Evolutionary conservation across 2,888 invertebrate genomes (phyloP).

Genomic region (Carterocephalus palaemon): DNA sequence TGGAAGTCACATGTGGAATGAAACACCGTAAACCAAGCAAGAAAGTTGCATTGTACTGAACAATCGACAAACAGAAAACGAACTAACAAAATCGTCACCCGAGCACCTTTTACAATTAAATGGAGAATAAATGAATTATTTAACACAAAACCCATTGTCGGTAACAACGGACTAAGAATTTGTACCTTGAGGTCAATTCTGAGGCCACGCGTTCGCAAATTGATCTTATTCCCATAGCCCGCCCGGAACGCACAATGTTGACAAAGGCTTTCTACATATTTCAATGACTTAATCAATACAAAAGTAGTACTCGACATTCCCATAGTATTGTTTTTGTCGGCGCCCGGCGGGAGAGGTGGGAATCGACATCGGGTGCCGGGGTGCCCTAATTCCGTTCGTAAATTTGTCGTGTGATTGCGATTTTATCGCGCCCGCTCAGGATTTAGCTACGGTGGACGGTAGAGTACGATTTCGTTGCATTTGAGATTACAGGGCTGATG

Average conservation of each 20-base stretch:
- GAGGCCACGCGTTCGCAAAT: slow-evolving; percentile 70
- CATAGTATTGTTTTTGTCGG: slow-evolving; percentile 70
- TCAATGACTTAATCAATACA: slow-evolving; percentile 77
- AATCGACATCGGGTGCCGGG: slow-evolving; percentile 69
- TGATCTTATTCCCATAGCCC: slow-evolving; percentile 74
- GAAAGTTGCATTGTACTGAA: no score
- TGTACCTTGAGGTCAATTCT: slow-evolving; percentile 53
- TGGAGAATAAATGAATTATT: slow-evolving; percentile 63
- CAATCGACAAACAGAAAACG: neutral
- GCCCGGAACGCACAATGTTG: slow-evolving; percentile 59
- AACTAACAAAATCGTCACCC: slow-evolving; percentile 1
- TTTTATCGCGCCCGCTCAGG: slow-evolving; percentile 72
- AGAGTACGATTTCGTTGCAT: slow-evolving; percentile 33
- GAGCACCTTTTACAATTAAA: slow-evolving; percentile 64
- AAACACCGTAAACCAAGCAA: no score
- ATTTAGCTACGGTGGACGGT: slow-evolving; percentile 47
- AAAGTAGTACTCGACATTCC: slow-evolving; percentile 66
- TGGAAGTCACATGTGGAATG: no score
- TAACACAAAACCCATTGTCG: slow-evolving; percentile 61
- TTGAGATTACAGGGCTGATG: neutral
- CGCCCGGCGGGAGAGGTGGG: slow-evolving; percentile 61
- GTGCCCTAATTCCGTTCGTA: slow-evolving; percentile 58
- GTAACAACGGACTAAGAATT: slow-evolving; percentile 52
- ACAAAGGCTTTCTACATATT: slow-evolving; percentile 58
- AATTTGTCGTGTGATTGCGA: slow-evolving; percentile 72